Evolutionary conservation across 2,888 invertebrate species (phyloP), one percentile per base, ranked within the genome.

Genomic region (Serripes groenlandicus): DNA sequence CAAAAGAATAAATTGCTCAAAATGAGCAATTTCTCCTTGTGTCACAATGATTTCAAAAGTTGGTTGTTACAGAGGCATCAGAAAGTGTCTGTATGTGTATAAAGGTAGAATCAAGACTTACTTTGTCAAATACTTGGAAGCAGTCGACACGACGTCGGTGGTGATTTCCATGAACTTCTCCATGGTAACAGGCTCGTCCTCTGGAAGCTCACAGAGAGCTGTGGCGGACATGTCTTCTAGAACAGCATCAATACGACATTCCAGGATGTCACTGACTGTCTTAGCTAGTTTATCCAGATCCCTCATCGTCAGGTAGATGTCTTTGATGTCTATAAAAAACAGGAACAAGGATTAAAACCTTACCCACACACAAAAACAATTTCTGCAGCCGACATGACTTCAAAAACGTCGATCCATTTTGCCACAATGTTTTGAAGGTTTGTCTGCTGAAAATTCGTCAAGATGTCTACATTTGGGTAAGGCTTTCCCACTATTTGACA

Each of bases 221-320:
- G 97, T 96, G 74, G 97, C 96, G 93, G 98, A 97, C 98, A 99
- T 98, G 85, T 97, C 97, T 83, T 96, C 96, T 34, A 99, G 95
- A 37, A 98, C 97, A 92, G 97, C 97, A 81, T 98, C 96, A 89
- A 99, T 98, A 92, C 98, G 96, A 93, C 98, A 98, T 3, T 97
- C 96, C 92, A 98, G 97, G 80, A 98, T 97, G 93, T 99, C 98
- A 91, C 97, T 97, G 4, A 98, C 97, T 89, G 98, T 92, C 86
- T 94, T 95, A 52, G 91, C 89, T 72, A 95, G 82, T 72, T 91
- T 92, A 81, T 93, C 92, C 74, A 95, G 90, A 15, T 93, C 92
- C 9, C 77, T 75, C 90, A 95, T 90, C 42, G 88, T 89, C 74
- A 91, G 87, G 88, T 93, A 92, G 71, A 91, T 92, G 56, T 90